These are phyloP conservation scores for Onthophagus taurus DNA, from an alignment of 1,140 invertebrate species.

Conservation along the genomic window DNA sequence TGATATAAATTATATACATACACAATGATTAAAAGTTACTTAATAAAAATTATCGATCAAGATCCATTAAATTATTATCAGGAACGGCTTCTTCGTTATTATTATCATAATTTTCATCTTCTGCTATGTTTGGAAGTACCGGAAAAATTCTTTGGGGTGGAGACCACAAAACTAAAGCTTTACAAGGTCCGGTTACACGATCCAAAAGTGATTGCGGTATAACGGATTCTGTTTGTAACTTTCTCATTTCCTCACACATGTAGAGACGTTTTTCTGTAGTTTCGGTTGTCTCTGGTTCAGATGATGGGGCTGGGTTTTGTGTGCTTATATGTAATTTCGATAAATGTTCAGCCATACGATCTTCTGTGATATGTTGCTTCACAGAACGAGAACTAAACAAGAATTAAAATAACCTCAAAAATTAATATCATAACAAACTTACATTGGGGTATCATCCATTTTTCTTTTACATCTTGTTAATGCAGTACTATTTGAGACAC, in stretches of 20 bases:
- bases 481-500: conserved; percentile 1
- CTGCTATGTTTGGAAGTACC: not conserved
- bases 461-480: conserved; percentile 25
- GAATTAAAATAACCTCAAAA: too few species aligned
- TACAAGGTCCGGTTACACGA: conserved; percentile 57
- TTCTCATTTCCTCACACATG: conserved; percentile 59
- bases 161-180: conserved; percentile 67
- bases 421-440: conserved; percentile 19
- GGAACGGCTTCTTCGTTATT: conserved; percentile 15
- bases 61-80: conserved; percentile 14
- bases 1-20: conserved; percentile 1
- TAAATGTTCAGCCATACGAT: conserved; percentile 69
- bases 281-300: conserved; percentile 29
- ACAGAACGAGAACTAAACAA: conserved; percentile 35
- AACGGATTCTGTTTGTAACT: conserved; percentile 49
- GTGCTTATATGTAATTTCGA: conserved; percentile 57
- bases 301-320: conserved; percentile 26
- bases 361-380: conserved; percentile 73
- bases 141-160: conserved; percentile 40
- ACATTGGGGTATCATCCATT: conserved; percentile 30
- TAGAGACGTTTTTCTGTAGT: conserved; percentile 29
- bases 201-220: conserved; percentile 50
- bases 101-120: conserved; percentile 9
- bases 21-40: not conserved
- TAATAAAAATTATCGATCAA: conserved; percentile 9